Evolutionary conservation across 1,140 invertebrate genomes (phyloP).

Genomic region (Listronotus bonariensis): DNA sequence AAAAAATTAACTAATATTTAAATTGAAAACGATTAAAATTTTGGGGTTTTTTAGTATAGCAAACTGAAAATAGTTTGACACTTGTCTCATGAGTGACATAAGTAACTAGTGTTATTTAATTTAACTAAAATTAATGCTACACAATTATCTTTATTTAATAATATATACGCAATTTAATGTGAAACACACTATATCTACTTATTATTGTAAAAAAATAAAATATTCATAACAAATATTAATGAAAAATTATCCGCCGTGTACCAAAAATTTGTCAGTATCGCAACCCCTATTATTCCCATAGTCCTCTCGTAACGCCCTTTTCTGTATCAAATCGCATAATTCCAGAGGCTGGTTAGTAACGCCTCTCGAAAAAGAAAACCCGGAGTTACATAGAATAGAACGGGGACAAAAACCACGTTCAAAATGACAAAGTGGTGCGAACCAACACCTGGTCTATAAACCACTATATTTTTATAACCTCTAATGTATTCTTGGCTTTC

Average conservation of each 20-base stretch:
- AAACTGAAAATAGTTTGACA: too few relatives aligned
- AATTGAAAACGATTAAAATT: too few relatives aligned
- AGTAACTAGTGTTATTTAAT: too few relatives aligned
- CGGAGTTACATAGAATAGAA: slow-evolving; percentile 20
- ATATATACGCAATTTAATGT: too few relatives aligned
- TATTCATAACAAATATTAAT: slow-evolving; percentile 41
- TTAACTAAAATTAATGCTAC: too few relatives aligned
- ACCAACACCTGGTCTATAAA: slow-evolving; percentile 48
- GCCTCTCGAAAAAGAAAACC: slow-evolving; percentile 47
- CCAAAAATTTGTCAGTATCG: slow-evolving; percentile 47
- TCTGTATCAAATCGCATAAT: slow-evolving; percentile 52
- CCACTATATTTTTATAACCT: slow-evolving; percentile 32
- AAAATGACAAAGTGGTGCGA: slow-evolving; percentile 40
- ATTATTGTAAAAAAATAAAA: too few relatives aligned
- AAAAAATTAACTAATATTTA: too few relatives aligned
- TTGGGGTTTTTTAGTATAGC: too few relatives aligned
- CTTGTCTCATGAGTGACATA: too few relatives aligned
- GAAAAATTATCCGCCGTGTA: slow-evolving; percentile 43
- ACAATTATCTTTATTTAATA: too few relatives aligned
- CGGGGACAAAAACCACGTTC: slow-evolving; percentile 21
- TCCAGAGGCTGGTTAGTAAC: slow-evolving; percentile 50
- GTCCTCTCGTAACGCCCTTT: slow-evolving; percentile 40
- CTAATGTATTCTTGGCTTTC: slow-evolving; percentile 35
- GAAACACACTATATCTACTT: too few relatives aligned
- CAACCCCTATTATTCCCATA: slow-evolving; percentile 30